Base-by-base conservation (phyloP, 2,113 vertebrate genomes). In the Lagenorhynchus albirostris region DNA sequence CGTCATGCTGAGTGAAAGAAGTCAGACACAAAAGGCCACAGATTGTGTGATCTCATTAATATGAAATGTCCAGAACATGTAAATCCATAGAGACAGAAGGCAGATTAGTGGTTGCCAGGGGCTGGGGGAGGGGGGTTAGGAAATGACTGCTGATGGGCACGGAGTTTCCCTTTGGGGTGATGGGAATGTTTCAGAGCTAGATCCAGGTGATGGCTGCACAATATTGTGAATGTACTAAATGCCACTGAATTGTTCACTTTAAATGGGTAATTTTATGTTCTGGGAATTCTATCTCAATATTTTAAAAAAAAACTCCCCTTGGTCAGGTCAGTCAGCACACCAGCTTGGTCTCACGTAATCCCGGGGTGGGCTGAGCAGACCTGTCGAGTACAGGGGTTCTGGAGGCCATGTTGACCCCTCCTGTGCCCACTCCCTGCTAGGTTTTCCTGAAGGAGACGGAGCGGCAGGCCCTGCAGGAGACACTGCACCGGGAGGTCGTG, bases 381-480 rank as follows among this genome's bases (percentile, higher is more conserved):
- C 60, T 20, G 33, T 50, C 31, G 0, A 23, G 41, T 23, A 6
- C 23, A 13, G 13, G 29, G 68, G 4, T 53, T 38, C 62, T 9
- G 21, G 44, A n/a, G 55, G 15, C 65, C 53, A 1, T 0, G 8
- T 91, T 55, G 73, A 96, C 53, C 20, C 44, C 17, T 11, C 58
- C 17, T n/a, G 53, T 53, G 4, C 25, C 23, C 77, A 14, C 47
- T 0, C 8, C 95, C 14, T 8, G 26, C 58, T 98, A 99, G 99
- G 99, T 99, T n/a, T 99, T 99, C 95, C 98, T 99, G 96, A 99
- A 99, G 95, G 99, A 99, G 98, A 98, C 99, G 0, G 99, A 99
- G 89, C 98, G 99, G 20, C 99, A 99, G 98, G 98, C 98, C 77
- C 99, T 99, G 60, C 99, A 99, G 98, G 99, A 99, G 94, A 99